Evolutionary conservation across 2,113 vertebrate genomes (phyloP).

Genomic region (Emberiza fucata): DNA sequence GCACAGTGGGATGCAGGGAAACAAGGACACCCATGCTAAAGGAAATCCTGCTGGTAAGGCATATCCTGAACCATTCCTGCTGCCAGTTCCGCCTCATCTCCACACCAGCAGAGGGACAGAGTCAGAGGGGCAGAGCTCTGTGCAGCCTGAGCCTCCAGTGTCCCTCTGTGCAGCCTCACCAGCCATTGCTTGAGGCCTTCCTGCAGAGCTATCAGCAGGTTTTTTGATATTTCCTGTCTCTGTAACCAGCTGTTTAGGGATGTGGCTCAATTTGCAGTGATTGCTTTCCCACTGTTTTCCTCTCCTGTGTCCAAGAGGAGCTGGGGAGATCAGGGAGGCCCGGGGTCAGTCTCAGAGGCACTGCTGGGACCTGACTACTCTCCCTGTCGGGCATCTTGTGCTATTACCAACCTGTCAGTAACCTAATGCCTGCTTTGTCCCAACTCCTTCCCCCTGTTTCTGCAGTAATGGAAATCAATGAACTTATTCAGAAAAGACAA

Average conservation of each 20-base stretch:
- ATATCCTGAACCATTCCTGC: neutral
- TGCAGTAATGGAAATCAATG: constrained; percentile 69
- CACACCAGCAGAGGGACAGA: neutral
- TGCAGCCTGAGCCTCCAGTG: neutral
- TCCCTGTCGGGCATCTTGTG: neutral
- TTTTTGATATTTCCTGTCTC: neutral
- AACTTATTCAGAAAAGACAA: constrained; percentile 71
- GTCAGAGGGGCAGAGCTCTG: neutral
- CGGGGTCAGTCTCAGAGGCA: neutral
- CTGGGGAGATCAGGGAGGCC: neutral
- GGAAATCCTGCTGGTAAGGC: neutral
- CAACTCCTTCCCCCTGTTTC: neutral
- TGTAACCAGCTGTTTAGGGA: neutral
- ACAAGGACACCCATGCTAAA: neutral
- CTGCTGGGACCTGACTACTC: neutral
- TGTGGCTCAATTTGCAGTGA: neutral
- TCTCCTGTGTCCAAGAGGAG: neutral
- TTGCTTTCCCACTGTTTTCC: neutral
- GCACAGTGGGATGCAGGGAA: neutral
- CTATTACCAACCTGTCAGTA: neutral
- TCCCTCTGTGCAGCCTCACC: neutral
- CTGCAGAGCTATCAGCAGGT: neutral
- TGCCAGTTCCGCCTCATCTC: neutral
- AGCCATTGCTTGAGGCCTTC: neutral
- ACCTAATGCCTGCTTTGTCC: neutral